Conservation (phyloP, 2,888 invertebrate species). For the Seira ritae region DNA sequence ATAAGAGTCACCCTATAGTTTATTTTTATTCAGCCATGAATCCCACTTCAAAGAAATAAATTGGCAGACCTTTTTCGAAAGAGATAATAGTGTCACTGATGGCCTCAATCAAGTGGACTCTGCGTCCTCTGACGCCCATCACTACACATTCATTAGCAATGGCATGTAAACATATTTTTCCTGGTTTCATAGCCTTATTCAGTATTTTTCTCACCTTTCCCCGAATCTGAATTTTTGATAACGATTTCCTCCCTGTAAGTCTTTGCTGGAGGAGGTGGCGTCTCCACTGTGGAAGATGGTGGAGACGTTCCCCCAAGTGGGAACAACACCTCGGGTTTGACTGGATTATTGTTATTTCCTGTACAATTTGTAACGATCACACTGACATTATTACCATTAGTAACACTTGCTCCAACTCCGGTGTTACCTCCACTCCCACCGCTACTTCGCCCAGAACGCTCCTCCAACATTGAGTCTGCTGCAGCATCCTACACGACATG, state of each 20-base stretch:
- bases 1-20: no score
- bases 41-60: not conserved
- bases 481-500: slow-evolving; percentile 47
- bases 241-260: slow-evolving; percentile 94
- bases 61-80: slow-evolving; percentile 95
- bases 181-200: no score
- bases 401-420: slow-evolving; percentile 15
- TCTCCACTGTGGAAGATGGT: slow-evolving; percentile 48
- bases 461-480: slow-evolving; percentile 10
- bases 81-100: slow-evolving; percentile 98
- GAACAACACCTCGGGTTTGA: slow-evolving; percentile 55
- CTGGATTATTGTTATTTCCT: slow-evolving; percentile 6
- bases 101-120: slow-evolving; percentile 99
- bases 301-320: slow-evolving; percentile 43
- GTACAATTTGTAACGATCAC: slow-evolving; percentile 46
- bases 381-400: slow-evolving; percentile 16
- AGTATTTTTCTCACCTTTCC: slow-evolving; percentile 88
- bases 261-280: slow-evolving; percentile 56
- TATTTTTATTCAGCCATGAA: no score
- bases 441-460: slow-evolving; percentile 28
- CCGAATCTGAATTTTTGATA: slow-evolving; percentile 95
- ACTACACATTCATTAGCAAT: slow-evolving; percentile 79
- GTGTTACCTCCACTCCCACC: slow-evolving; percentile 18
- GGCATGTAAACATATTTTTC: slow-evolving; percentile 6
- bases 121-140: slow-evolving; percentile 98